Conservation (phyloP, 1,140 invertebrate genomes). For the Sogatella furcifera region DNA sequence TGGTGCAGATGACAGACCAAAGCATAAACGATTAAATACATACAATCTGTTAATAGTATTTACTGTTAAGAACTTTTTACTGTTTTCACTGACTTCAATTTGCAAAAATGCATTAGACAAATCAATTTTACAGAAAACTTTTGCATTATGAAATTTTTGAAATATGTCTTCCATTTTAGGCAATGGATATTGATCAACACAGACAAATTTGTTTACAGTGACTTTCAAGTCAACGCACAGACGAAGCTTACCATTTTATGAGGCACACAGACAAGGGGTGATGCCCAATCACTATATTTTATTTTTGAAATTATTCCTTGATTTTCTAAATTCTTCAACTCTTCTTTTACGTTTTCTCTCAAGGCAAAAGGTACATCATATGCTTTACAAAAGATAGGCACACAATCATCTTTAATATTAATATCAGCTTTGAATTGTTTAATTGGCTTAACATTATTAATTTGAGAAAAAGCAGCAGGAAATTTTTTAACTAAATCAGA, state of each 20-base stretch:
- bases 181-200: not conserved
- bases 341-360: not conserved
- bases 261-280: no score
- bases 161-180: slow-evolving; percentile 6
- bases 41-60: no score
- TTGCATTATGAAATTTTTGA: no score
- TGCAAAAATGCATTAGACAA: no score
- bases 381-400: not conserved
- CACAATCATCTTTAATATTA: not conserved
- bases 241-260: no score
- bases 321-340: not conserved
- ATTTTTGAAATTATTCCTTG: not conserved
- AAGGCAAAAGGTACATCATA: no score
- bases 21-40: no score
- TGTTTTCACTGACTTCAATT: no score
- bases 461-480: not conserved
- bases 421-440: not conserved
- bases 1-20: slow-evolving; percentile 26
- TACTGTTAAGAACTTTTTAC: no score
- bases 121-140: no score
- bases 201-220: not conserved
- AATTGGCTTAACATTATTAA: not conserved
- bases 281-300: no score
- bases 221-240: no score
- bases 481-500: not conserved